phyloP scores from a whole-genome alignment of 2,888 invertebrate species.

The Platerodrilus igneus region DNA sequence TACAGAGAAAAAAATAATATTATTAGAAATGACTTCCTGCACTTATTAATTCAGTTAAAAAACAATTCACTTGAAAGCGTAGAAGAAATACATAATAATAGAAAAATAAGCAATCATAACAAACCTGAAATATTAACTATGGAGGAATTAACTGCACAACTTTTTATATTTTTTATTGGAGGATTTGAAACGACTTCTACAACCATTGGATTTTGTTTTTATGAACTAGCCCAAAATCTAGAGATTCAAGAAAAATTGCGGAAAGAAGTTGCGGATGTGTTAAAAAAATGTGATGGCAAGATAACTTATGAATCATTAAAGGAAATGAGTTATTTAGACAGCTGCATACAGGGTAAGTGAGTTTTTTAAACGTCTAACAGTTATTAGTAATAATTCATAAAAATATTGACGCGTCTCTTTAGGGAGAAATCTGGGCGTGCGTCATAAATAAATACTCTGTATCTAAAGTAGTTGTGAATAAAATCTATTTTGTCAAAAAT shows the following conservation, averaged over 20 bases:
- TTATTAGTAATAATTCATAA: too few species aligned
- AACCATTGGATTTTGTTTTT: slow-evolving; percentile 43
- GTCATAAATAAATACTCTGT: too few species aligned
- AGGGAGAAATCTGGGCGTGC: too few species aligned
- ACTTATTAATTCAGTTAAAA: slow-evolving; percentile 43
- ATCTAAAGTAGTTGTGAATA: too few species aligned
- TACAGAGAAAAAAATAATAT: slow-evolving; percentile 46
- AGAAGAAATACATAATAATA: slow-evolving; percentile 45
- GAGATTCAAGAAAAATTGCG: slow-evolving; percentile 47
- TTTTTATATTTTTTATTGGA: slow-evolving; percentile 48
- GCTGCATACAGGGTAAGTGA: too few species aligned
- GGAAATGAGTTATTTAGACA: too few species aligned
- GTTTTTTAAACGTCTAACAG: too few species aligned
- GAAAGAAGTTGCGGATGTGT: slow-evolving; percentile 39
- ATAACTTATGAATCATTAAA: slow-evolving; percentile 47
- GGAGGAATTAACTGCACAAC: slow-evolving; percentile 40
- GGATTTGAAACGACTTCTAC: slow-evolving; percentile 51
- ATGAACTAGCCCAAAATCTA: slow-evolving; percentile 43
- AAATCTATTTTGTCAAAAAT: too few species aligned
- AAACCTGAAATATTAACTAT: slow-evolving; percentile 21
- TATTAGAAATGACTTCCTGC: slow-evolving; percentile 52
- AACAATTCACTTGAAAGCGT: too few species aligned
- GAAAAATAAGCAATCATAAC: slow-evolving; percentile 4
- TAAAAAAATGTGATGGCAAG: slow-evolving; percentile 36
- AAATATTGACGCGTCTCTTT: too few species aligned